Percentiles rank a stretch among this genome's conserved stretches.
These are phyloP conservation scores for Apostichopus japonicus DNA, from an alignment of 35 echinoderm and acorn worm genomes.

Conservation along the genomic window DNA sequence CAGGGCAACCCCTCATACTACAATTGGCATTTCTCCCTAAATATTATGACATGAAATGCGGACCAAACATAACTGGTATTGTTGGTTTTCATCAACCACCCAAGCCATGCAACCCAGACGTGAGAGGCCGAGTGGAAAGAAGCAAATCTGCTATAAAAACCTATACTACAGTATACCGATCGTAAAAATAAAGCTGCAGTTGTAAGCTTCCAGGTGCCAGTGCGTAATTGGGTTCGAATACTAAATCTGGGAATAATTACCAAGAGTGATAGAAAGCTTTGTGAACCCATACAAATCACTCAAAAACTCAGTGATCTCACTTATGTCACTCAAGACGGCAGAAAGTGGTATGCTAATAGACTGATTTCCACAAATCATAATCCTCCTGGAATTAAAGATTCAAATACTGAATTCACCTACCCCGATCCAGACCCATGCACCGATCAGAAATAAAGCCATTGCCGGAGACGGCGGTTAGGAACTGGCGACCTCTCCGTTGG, in stretches of 20 bases:
- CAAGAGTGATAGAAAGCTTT: slow-evolving; percentile 12
- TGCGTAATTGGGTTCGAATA: not conserved
- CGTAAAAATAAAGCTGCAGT: not conserved
- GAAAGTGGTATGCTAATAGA: too few species aligned
- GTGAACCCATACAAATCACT: not conserved
- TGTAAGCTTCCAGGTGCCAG: not conserved
- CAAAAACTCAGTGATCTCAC: too few species aligned
- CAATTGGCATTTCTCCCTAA: slow-evolving; percentile 18
- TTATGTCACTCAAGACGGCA: too few species aligned
- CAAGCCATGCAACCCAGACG: not conserved
- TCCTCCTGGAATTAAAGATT: too few species aligned
- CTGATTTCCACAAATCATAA: too few species aligned
- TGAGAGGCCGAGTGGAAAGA: not conserved
- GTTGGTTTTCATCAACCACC: not conserved
- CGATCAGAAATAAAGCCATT: too few species aligned
- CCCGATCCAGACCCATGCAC: too few species aligned
- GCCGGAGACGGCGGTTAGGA: too few species aligned
- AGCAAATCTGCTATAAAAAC: not conserved
- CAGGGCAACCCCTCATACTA: not conserved
- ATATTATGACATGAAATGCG: slow-evolving; percentile 40
- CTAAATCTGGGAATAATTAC: not conserved
- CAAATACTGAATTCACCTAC: too few species aligned
- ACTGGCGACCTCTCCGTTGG: too few species aligned
- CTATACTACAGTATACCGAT: too few species aligned
- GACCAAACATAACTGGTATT: not conserved